Base-by-base conservation (phyloP, 2,797 vertebrate genomes). In the Melanotaenia trifasciata region DNA sequence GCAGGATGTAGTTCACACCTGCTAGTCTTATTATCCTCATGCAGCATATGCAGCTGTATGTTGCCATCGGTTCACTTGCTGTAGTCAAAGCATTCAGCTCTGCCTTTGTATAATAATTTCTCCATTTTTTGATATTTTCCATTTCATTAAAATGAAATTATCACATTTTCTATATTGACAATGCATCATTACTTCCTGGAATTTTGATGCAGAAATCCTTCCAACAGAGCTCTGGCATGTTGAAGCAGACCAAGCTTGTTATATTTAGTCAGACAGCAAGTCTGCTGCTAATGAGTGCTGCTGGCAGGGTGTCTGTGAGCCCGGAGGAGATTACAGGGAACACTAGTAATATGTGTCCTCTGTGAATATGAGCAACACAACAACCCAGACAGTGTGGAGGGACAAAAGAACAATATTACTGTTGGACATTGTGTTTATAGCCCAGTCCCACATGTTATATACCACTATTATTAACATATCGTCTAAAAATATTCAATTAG, bases 231-330 rank as follows among this genome's bases (percentile, higher is more conserved):
- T 78, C 74, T 89, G 90, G 90, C 87, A 86, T 87, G 90, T 91
- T 80, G 82, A 90, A 81, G 87, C 89, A 88, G 85, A 83, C 68
- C 74, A 65, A 76, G 91, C 88, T 80, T 85, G 90, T 93, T 95
- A 94, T 94, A 94, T 95, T 94, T 94, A 94, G 92, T 90, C 84
- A 78, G 87, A 91, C 92, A 92, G 85, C 80, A 74, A 91, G 90
- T 84, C 85, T 82, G 65, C 89, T 87, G 90, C 87, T 95, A 94
- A 94, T 95, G 93, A 95, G 94, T 79, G 87, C 85, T 89, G 88
- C 91, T 93, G 93, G 93, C 93, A 93, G 90, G 83, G 89, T 91
- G 92, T 89, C 88, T 87, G 89, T 87, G 86, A 88, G 92, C 86
- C 90, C 87, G 57, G 82, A 84, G 79, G 88, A 91, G 86, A 92